These are phyloP conservation scores for Mastomys natalensis DNA, from an alignment of 2,113 vertebrate genomes.

Conservation along the genomic window DNA sequence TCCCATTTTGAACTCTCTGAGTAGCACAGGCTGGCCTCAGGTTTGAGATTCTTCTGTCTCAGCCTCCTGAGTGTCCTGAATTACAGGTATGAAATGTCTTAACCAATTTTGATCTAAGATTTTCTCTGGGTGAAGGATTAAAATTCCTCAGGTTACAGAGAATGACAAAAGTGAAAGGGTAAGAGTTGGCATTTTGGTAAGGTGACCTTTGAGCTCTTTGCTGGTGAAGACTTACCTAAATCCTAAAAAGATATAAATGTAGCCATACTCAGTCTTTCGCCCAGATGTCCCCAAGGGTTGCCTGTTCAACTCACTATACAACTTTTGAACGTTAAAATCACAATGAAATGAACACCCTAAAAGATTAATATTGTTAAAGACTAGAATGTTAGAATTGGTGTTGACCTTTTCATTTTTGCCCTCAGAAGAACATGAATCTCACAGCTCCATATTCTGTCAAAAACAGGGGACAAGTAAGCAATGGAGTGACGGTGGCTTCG, in stretches of 20 bases:
- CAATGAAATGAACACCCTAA: not conserved
- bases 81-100: not conserved
- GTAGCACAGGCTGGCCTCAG: not conserved
- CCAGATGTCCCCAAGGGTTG: not conserved
- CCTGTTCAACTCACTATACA: not conserved
- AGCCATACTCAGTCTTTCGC: accelerated
- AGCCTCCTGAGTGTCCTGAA: not conserved
- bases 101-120: not conserved
- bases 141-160: not conserved
- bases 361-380: not conserved
- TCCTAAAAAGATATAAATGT: not conserved
- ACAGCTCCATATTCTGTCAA: not conserved
- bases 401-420: not conserved
- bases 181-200: not conserved
- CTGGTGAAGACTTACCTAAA: not conserved
- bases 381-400: not conserved
- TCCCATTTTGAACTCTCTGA: not conserved
- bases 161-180: not conserved
- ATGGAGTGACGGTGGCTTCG: not conserved
- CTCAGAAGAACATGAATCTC: not conserved
- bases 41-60: not conserved
- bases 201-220: not conserved
- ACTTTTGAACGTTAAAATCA: not conserved
- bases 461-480: not conserved
- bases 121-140: not conserved